Evolutionary conservation across 2,113 vertebrate species (phyloP).

Genomic region (Tachysurus vachellii): DNA sequence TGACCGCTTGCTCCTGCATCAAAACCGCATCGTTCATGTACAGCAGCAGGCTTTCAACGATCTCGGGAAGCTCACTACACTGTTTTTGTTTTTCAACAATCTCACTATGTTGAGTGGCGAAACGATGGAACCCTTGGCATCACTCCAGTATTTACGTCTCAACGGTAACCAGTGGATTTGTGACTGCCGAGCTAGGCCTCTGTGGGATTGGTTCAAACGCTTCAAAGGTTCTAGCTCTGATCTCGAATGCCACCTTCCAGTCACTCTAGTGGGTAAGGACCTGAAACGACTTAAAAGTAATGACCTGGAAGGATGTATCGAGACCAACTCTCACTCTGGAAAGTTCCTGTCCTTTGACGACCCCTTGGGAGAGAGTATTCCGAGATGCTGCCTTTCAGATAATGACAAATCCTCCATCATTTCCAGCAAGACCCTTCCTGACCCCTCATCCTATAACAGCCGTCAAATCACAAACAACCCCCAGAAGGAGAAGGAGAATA

Average conservation of each 20-base stretch:
- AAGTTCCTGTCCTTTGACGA: constrained; percentile 76
- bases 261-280: constrained; percentile 81
- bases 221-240: constrained; percentile 96
- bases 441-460: constrained; percentile 78
- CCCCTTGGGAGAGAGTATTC: constrained; percentile 69
- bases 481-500: constrained; percentile 89
- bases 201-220: constrained; percentile 96
- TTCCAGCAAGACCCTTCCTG: constrained; percentile 80
- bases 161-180: constrained; percentile 98
- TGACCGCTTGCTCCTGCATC: constrained; percentile 90
- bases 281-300: constrained; percentile 82
- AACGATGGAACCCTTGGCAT: constrained; percentile 83
- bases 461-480: constrained; percentile 85
- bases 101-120: constrained; percentile 85
- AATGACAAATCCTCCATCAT: constrained; percentile 89
- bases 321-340: constrained; percentile 76
- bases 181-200: constrained; percentile 89
- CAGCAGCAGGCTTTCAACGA: constrained; percentile 86
- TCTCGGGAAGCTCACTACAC: constrained; percentile 89
- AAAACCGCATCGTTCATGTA: constrained; percentile 85
- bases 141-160: constrained; percentile 92
- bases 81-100: constrained; percentile 96
- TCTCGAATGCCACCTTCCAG: constrained; percentile 85
- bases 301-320: constrained; percentile 86
- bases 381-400: constrained; percentile 87